A percentile compares a stretch with the other conserved stretches of the same genome.
phyloP scores from a whole-genome alignment of 1,140 invertebrate genomes.

The Latrodectus geometricus region DNA sequence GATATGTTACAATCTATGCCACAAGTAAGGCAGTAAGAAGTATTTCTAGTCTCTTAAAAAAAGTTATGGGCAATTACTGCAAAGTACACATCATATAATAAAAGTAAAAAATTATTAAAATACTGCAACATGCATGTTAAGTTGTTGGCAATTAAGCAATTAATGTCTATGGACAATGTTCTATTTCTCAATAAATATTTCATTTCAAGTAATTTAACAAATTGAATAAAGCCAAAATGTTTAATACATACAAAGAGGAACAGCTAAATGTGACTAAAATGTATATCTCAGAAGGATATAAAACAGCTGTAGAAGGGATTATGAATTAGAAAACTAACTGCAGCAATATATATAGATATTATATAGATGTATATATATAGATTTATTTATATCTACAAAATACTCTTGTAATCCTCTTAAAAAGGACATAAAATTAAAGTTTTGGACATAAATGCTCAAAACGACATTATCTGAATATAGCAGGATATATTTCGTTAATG shows the following conservation, averaged over 20 bases:
- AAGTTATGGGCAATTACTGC: not conserved
- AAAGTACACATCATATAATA: not conserved
- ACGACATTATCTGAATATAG: constrained; percentile 15
- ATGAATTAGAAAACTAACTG: constrained; percentile 61
- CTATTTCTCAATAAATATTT: constrained; percentile 15
- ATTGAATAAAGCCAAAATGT: not conserved
- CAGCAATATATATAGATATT: constrained; percentile 61
- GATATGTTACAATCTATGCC: constrained; percentile 51
- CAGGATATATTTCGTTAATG: constrained; percentile 31
- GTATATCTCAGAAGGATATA: constrained; percentile 16
- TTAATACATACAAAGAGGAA: constrained; percentile 18
- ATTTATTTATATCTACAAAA: constrained; percentile 62
- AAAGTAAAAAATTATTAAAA: not conserved
- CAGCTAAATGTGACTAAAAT: constrained; percentile 26
- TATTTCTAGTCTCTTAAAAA: not conserved
- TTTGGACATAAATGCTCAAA: constrained; percentile 13
- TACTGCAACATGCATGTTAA: constrained; percentile 20
- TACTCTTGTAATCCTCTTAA: constrained; percentile 48
- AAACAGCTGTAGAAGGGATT: constrained; percentile 38
- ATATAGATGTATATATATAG: constrained; percentile 54
- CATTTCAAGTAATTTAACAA: constrained; percentile 1
- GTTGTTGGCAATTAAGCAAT: not conserved
- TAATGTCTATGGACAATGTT: not conserved
- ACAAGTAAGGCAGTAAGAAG: constrained; percentile 18
- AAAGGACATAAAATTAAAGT: constrained; percentile 38